These are phyloP conservation scores for Ceuthmochares aereus DNA, from an alignment of 2,113 vertebrate species.

Conservation along the genomic window DNA sequence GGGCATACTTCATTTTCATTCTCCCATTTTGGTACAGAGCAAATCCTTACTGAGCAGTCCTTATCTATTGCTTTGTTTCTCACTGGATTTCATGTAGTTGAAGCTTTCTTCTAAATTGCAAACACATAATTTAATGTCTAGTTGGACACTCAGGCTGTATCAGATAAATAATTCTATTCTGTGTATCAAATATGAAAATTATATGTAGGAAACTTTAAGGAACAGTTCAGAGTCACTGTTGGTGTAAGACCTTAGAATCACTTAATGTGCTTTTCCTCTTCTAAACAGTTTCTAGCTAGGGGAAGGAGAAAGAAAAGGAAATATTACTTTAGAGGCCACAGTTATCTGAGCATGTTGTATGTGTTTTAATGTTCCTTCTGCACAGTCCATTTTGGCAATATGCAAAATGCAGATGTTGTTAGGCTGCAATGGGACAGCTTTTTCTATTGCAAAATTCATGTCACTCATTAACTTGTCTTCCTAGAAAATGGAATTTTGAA, in stretches of 20 bases:
- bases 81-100: neutral
- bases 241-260: neutral
- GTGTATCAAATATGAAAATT: neutral
- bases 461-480: neutral
- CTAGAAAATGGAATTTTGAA: slow-evolving; percentile 15
- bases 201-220: neutral
- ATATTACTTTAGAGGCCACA: neutral
- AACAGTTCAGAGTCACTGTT: neutral
- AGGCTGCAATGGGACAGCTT: neutral
- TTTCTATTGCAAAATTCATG: neutral
- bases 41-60: neutral
- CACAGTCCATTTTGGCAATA: neutral
- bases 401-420: neutral
- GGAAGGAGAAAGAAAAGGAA: neutral
- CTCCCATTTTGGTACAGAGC: neutral
- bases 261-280: neutral
- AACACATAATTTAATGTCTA: neutral
- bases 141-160: neutral
- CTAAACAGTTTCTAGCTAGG: neutral
- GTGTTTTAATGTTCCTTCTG: neutral
- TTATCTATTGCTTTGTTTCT: neutral
- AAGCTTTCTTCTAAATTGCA: neutral
- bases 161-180: neutral
- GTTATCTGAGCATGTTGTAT: neutral
- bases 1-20: neutral